Evolutionary conservation across 2,113 vertebrate species (phyloP), one percentile per base, ranked within the genome.

Genomic region (Rhinoderma darwinii): DNA sequence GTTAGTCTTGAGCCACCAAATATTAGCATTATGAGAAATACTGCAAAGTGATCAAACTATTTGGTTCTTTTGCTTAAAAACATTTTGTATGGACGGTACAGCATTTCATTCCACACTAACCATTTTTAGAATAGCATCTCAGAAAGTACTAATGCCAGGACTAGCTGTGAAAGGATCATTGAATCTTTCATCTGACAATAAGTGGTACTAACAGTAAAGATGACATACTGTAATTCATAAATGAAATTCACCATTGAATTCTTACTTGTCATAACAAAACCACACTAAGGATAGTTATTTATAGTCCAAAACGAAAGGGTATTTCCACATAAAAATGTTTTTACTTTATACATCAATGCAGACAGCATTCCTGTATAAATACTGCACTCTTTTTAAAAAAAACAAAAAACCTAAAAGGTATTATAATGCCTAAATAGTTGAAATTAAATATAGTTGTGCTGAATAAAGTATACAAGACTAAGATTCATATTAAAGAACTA

Each of bases 121-220:
- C 30, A 80, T 80, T 39, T 80, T 59, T 12, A 59, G 77, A 80
- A 59, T 39, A 37, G 11, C 22, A 59, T 56, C 77, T 59, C n/a
- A 39, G 51, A 80, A 59, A 56, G 76, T 59, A 80, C 51, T 54
- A 37, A 35, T 80, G 51, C 37, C 30, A 56, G 50, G 77, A 54
- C 50, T 37, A 80, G 77, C 32, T 56, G 35, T 80, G 35, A 80
- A 80, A 18, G 77, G 51, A 56, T 59, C 30, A 56, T 80, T 32
- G 59, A 80, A 80, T 35, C 51, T 80, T 76, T 76, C 43, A 50
- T 76, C 74, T 80, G 32, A 80, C 18, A 50, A 80, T 80, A 80
- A 80, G 35, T 61, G 54, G 54, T 35, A 61, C 78, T 81, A 81
- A 59, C 35, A 81, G 37, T 59, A 59, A 41, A 81, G 35, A 61